Evolutionary conservation across 2,113 vertebrate genomes (phyloP).

Genomic region (Notiomystis cincta): DNA sequence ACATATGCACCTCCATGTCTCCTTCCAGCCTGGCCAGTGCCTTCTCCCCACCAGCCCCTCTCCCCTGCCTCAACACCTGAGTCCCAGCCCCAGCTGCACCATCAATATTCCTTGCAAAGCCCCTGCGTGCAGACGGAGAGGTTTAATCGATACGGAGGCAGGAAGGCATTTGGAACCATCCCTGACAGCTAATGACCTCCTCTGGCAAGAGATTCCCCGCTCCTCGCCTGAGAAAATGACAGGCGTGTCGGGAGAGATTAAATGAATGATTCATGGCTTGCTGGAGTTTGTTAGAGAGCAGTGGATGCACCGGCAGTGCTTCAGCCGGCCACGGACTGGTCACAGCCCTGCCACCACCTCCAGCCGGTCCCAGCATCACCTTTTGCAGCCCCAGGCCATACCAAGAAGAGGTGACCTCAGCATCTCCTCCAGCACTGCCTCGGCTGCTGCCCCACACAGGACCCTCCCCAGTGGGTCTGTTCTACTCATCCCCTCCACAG

Average conservation of each 20-base stretch:
- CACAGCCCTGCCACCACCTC: not conserved
- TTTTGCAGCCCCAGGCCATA: rapidly evolving
- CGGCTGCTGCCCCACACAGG: not conserved
- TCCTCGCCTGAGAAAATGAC: conserved; percentile 69
- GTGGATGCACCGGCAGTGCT: not conserved
- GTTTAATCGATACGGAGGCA: conserved; percentile 66
- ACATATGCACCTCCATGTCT: not conserved
- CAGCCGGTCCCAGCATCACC: not conserved
- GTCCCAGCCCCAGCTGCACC: not conserved
- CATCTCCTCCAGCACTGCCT: not conserved
- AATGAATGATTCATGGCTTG: conserved; percentile 74
- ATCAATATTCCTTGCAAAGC: conserved; percentile 63
- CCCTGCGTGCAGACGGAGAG: not conserved
- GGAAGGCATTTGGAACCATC: conserved; percentile 68
- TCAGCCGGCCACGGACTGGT: not conserved
- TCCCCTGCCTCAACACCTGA: not conserved
- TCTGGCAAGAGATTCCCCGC: conserved; percentile 66
- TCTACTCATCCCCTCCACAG: not conserved
- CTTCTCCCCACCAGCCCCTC: not conserved
- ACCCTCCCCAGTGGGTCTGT: not conserved
- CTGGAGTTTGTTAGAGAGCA: conserved; percentile 59
- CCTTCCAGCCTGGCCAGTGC: not conserved
- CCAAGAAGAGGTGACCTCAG: not conserved
- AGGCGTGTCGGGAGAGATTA: conserved; percentile 71
- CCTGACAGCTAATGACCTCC: conserved; percentile 74